Evolutionary conservation across 2,888 invertebrate species (phyloP).

Genomic region (Galerucella nymphaeae): DNA sequence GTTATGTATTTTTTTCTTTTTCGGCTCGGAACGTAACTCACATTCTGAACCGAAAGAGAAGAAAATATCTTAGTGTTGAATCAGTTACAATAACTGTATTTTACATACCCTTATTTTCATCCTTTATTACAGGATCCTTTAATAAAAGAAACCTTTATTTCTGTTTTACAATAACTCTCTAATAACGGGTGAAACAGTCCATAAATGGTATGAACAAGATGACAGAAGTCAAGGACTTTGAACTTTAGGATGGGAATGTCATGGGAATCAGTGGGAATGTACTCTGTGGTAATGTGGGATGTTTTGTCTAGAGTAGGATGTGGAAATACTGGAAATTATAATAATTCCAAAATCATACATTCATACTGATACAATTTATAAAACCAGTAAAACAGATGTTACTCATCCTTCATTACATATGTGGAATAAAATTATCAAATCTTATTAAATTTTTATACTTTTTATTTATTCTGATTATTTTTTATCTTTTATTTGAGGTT

Average conservation of each 20-base stretch:
- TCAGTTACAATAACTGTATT: too few relatives aligned
- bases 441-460: not conserved
- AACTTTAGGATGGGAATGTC: slow-evolving; percentile 1
- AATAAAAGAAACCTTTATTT: too few relatives aligned
- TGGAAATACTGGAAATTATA: slow-evolving; percentile 5
- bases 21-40: too few relatives aligned
- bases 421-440: slow-evolving; percentile 10
- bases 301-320: slow-evolving; percentile 12
- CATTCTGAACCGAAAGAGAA: too few relatives aligned
- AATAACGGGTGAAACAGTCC: not conserved
- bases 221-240: slow-evolving; percentile 13
- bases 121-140: too few relatives aligned
- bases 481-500: slow-evolving; percentile 3
- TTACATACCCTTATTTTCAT: too few relatives aligned
- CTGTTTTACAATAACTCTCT: too few relatives aligned
- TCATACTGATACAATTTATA: slow-evolving; percentile 4
- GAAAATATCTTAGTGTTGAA: too few relatives aligned
- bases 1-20: too few relatives aligned
- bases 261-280: too few relatives aligned
- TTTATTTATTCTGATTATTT: not conserved
- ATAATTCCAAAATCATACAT: not conserved
- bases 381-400: slow-evolving; percentile 7
- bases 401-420: not conserved
- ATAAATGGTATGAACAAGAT: slow-evolving; percentile 10
- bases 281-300: not conserved